These are phyloP conservation scores for Calyptomena viridis DNA, from an alignment of 2,113 vertebrate genomes.

Conservation along the genomic window DNA sequence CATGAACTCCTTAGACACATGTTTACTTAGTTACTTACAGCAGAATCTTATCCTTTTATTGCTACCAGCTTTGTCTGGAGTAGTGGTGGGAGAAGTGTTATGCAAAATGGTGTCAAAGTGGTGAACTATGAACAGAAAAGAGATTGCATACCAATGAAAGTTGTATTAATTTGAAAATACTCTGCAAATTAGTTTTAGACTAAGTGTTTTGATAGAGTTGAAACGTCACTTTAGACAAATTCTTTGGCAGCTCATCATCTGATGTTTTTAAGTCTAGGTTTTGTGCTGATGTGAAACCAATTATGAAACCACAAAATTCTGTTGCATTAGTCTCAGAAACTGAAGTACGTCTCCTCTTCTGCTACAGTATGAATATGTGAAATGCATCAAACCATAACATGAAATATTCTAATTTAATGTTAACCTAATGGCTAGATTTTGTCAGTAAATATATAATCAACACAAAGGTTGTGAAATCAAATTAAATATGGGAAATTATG, in stretches of 20 bases:
- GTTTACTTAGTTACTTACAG: neutral
- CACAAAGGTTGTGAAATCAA: neutral
- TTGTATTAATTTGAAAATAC: neutral
- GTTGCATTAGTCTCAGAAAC: neutral
- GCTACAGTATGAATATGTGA: neutral
- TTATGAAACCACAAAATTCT: neutral
- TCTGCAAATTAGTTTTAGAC: neutral
- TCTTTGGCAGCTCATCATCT: neutral
- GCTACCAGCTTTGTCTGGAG: neutral
- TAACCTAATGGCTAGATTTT: neutral
- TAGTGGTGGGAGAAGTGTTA: neutral
- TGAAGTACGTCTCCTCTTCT: fast-evolving
- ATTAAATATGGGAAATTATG: neutral
- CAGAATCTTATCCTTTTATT: neutral
- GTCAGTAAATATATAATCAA: neutral
- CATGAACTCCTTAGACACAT: neutral
- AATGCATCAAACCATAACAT: neutral
- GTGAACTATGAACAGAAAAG: neutral
- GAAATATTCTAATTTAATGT: neutral
- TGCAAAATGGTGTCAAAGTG: neutral
- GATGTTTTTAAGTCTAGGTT: neutral
- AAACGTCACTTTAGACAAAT: neutral
- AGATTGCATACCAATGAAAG: neutral
- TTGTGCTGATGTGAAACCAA: neutral
- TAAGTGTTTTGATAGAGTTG: neutral